phyloP scores from a whole-genome alignment of 2,797 vertebrate genomes.

The Bradypodion ventrale region DNA sequence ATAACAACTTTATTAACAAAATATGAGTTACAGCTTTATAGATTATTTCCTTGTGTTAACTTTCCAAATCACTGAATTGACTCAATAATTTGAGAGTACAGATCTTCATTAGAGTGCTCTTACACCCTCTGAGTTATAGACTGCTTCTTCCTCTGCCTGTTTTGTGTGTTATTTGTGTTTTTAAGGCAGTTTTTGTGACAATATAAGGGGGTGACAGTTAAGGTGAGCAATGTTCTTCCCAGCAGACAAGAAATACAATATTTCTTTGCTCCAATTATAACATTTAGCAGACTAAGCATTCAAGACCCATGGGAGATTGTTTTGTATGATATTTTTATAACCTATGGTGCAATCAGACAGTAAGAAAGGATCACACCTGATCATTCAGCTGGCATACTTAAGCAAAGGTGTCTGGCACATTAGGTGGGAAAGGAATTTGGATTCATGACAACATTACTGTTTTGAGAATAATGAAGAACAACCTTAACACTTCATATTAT shows the following conservation, averaged over 20 bases:
- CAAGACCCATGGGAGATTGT: neutral
- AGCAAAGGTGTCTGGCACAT: neutral
- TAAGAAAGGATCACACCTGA: no score
- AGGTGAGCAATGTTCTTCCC: neutral
- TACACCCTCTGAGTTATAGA: neutral
- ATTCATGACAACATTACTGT: neutral
- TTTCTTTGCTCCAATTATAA: neutral
- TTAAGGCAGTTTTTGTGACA: neutral
- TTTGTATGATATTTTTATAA: neutral
- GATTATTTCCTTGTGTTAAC: neutral
- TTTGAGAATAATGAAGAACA: neutral
- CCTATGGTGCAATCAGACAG: no score
- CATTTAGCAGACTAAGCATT: neutral
- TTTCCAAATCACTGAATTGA: neutral
- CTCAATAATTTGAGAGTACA: neutral
- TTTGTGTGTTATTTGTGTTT: neutral
- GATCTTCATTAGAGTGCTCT: neutral
- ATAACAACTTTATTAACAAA: slow-evolving; percentile 34
- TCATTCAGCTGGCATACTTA: neutral
- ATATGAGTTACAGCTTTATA: slow-evolving; percentile 13
- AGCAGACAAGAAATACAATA: neutral
- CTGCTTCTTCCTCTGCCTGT: neutral
- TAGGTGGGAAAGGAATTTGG: neutral
- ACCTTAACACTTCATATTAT: neutral
- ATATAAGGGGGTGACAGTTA: neutral